Evolutionary conservation across 2,797 vertebrate species (phyloP), one percentile per base, ranked within the genome.

Genomic region (Premnoplex brunnescens): DNA sequence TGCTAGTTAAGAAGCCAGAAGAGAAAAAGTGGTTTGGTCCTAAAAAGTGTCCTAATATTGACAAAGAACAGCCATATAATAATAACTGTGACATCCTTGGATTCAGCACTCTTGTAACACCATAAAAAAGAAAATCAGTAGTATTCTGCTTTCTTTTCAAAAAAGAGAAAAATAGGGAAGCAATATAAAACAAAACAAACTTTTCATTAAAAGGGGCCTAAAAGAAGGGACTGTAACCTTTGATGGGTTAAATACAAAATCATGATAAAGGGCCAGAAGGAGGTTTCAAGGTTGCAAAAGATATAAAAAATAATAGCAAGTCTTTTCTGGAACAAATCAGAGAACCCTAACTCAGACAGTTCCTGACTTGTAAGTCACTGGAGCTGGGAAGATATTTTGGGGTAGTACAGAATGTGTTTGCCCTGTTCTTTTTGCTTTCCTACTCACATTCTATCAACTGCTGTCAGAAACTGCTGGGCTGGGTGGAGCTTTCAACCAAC

Each of bases 381-480:
- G 44, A 84, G n/a, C 22, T 90, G 43, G 69, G 52, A 56, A 49
- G 14, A 12, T 22, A 18, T 85, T 74, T 48, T 12, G 16, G 41
- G 52, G 59, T 83, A 67, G 68, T 54, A 56, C 6, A 64, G 72
- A 74, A 80, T 1, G 0, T 21, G 55, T 85, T 89, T 85, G 51
- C 52, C 72, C 48, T 71, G 60, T 71, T 91, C 59, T 74, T 89
- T 21, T 3, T 51, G 9, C 41, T 56, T 83, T 89, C 32, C 36
- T 59, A 15, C 23, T 67, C 28, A 18, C 5, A 13, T n/a, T 6
- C 32, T 52, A 26, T 30, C 34, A 59, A 23, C 14, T 1, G 0
- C 76, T 69, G n/a, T 27, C 78, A 89, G 74, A 76, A 89, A 18
- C 34, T 43, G 34, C 74, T 85, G 59, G 15, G 27, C 39, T 73